Evolutionary conservation across 2,797 vertebrate genomes (phyloP), one percentile per base, ranked within the genome.

Genomic region (Lemur catta): DNA sequence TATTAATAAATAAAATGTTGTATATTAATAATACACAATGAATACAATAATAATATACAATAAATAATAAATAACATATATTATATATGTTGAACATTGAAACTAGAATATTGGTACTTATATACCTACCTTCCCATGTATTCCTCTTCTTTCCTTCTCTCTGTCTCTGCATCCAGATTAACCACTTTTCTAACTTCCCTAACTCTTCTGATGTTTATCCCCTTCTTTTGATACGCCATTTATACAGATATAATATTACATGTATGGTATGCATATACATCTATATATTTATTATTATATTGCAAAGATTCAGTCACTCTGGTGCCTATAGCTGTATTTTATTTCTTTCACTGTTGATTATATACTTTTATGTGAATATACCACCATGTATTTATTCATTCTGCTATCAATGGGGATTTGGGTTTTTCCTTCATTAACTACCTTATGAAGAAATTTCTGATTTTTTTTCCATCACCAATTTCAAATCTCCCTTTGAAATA

Each of bases 401-500:
- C 41, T 89, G 50, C 46, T 61, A 6, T 67, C 24, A 46, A 3
- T 12, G 43, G 35, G 5, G 5, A 52, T 75, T 61, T 43, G 33
- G 6, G 2, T 28, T 71, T 79, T 94, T 80, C 26, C 65, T 59
- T 71, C 35, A 67, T 57, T 35, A 59, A 26, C 8, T 59, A 72
- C 55, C 71, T 0, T 20, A 20, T 8, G 61, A 82, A 79, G 33
- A 89, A 76, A 52, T 71, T 50, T 81, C n/a, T 93, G 48, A 72
- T 26, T 55, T 84, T 92, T 72, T 72, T 55, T 46, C 38, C 30
- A 74, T 75, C 12, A 26, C 63, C 4, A 24, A 67, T 76, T 88
- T 84, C 48, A 87, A 84, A 65, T 80, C 76, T 92, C 14, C 92
- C 26, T 26, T 74, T 81, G 52, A 75, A 86, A 59, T 79, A 46